These are phyloP conservation scores for Raja brachyura DNA, from an alignment of 2,113 vertebrate genomes.

Conservation along the genomic window DNA sequence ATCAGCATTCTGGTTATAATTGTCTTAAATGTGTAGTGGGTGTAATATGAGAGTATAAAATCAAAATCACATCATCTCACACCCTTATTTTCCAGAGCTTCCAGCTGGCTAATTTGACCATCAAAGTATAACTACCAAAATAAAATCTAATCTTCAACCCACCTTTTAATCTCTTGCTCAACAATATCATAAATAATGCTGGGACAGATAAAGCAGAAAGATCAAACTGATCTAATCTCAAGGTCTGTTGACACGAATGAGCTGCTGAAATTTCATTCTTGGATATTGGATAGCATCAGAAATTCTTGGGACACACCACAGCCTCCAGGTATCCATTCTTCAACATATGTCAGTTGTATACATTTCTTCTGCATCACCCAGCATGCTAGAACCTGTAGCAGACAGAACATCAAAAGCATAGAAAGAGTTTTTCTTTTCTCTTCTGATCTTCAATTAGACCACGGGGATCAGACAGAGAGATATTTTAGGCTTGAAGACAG, in stretches of 20 bases:
- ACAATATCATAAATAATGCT: background rate
- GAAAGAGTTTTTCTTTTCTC: background rate
- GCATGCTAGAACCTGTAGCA: background rate
- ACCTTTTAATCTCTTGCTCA: background rate
- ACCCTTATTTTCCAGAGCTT: background rate
- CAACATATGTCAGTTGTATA: background rate
- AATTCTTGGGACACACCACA: background rate
- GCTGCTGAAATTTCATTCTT: slow-evolving; percentile 22
- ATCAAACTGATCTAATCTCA: slow-evolving; percentile 10
- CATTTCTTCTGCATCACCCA: background rate
- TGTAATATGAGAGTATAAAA: background rate
- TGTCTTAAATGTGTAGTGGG: background rate
- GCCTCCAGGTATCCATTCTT: slow-evolving; percentile 32
- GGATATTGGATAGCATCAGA: background rate
- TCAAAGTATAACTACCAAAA: background rate
- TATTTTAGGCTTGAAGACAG: background rate
- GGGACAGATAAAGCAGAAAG: background rate
- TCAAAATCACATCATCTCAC: background rate
- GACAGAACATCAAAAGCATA: slow-evolving; percentile 11
- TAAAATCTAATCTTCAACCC: background rate
- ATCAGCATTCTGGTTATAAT: background rate
- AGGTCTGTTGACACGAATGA: background rate
- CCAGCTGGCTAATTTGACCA: background rate
- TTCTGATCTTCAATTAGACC: slow-evolving; percentile 17
- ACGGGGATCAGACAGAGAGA: slow-evolving; percentile 15